Evolutionary conservation across 2,888 invertebrate species (phyloP).

Genomic region (Aphrophora alni): DNA sequence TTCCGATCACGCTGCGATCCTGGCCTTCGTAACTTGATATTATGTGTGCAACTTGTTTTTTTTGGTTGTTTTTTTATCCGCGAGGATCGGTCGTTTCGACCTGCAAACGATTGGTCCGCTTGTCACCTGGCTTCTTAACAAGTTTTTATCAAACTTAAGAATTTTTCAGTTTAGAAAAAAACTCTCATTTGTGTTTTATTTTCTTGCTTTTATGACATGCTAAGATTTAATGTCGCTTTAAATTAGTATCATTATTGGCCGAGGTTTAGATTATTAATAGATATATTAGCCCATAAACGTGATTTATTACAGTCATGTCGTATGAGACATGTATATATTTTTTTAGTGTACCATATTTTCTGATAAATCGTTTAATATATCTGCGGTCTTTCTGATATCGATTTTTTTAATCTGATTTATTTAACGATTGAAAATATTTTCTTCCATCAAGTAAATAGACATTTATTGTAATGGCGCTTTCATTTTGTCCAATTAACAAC

Average conservation of each 20-base stretch:
- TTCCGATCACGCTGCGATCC: not conserved
- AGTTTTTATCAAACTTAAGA: not conserved
- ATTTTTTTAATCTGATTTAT: too few species aligned
- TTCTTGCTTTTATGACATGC: not conserved
- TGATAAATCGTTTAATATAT: too few species aligned
- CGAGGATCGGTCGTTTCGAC: too few species aligned
- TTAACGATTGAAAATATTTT: too few species aligned
- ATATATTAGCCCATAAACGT: not conserved
- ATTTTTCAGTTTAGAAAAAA: not conserved
- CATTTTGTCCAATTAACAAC: too few species aligned
- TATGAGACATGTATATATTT: too few species aligned
- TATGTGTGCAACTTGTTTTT: not conserved
- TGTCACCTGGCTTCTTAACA: not conserved
- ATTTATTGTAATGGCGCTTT: too few species aligned
- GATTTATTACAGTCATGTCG: not conserved
- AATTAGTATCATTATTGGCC: not conserved
- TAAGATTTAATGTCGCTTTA: not conserved
- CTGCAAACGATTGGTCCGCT: not conserved
- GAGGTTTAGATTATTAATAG: not conserved
- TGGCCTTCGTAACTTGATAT: not conserved
- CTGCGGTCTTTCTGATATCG: too few species aligned
- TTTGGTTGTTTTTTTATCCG: not conserved
- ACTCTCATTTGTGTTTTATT: not conserved
- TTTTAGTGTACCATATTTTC: too few species aligned
- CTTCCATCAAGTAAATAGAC: too few species aligned